Evolutionary conservation across 2,888 invertebrate genomes (phyloP).

Genomic region (Ornithoptera alexandrae): DNA sequence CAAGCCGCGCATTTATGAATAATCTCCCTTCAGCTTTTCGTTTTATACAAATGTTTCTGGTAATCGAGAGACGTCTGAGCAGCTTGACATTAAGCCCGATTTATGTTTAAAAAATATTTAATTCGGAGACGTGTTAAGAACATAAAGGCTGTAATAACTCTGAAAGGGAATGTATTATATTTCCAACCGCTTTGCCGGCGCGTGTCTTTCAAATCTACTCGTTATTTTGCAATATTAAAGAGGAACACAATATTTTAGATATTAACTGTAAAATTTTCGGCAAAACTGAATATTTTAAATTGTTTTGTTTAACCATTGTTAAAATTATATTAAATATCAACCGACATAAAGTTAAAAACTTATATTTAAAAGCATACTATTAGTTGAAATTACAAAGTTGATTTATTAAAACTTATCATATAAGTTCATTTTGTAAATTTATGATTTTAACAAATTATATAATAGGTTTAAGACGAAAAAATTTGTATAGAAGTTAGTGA

Average conservation of each 20-base stretch:
- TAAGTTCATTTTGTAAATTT: not conserved
- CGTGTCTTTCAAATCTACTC: slow-evolving; percentile 16
- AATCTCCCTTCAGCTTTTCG: slow-evolving; percentile 58
- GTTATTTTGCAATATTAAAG: not conserved
- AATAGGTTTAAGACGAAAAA: too few species aligned
- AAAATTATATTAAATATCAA: too few species aligned
- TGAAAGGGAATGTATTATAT: slow-evolving; percentile 38
- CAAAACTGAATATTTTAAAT: too few species aligned
- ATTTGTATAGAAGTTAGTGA: too few species aligned
- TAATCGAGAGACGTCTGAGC: slow-evolving; percentile 56
- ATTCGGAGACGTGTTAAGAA: slow-evolving; percentile 69
- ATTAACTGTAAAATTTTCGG: too few species aligned
- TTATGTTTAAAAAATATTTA: slow-evolving; percentile 68
- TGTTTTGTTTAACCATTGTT: too few species aligned
- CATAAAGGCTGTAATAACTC: slow-evolving; percentile 61
- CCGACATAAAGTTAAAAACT: not conserved
- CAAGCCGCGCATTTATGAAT: slow-evolving; percentile 49
- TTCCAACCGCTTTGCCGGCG: slow-evolving; percentile 30
- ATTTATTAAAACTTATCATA: not conserved
- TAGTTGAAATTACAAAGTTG: not conserved
- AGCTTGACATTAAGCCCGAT: slow-evolving; percentile 72
- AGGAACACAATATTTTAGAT: not conserved
- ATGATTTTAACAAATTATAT: too few species aligned
- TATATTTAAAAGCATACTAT: not conserved
- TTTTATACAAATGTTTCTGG: slow-evolving; percentile 69